phyloP scores from a whole-genome alignment of 1,140 invertebrate species.

The Ditylenchus dipsaci region DNA sequence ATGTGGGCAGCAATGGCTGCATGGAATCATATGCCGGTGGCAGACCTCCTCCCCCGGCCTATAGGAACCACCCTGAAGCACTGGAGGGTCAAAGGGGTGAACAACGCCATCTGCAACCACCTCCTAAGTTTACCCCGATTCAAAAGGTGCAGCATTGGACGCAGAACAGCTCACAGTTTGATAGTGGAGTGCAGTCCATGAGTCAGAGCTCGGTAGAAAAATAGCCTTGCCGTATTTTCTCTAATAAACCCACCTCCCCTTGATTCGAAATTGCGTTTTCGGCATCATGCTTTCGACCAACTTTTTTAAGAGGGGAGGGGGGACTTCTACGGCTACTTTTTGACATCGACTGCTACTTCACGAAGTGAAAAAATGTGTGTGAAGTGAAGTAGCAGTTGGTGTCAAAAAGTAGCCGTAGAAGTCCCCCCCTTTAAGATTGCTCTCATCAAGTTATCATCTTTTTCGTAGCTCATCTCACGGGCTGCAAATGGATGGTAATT shows the following conservation, averaged over 20 bases:
- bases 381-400: background rate
- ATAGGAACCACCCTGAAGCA: too few species aligned
- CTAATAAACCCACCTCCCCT: too few species aligned
- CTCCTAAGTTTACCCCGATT: background rate
- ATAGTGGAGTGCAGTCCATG: slow-evolving; percentile 36
- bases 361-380: background rate
- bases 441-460: background rate
- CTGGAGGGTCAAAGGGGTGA: background rate
- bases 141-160: slow-evolving; percentile 35
- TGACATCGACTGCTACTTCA: too few species aligned
- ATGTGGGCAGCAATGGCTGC: too few species aligned
- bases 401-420: too few species aligned
- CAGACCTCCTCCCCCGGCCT: too few species aligned
- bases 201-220: slow-evolving; percentile 23
- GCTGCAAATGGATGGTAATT: too few species aligned
- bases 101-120: slow-evolving; percentile 8
- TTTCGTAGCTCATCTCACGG: too few species aligned
- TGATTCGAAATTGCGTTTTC: too few species aligned
- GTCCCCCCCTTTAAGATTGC: background rate
- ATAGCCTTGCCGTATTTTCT: background rate
- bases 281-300: too few species aligned
- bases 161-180: slow-evolving; percentile 5
- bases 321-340: too few species aligned
- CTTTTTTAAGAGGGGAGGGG: background rate
- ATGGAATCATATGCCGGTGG: too few species aligned